These are phyloP conservation scores for Oceanites oceanicus DNA, from an alignment of 2,113 vertebrate genomes.

Conservation along the genomic window DNA sequence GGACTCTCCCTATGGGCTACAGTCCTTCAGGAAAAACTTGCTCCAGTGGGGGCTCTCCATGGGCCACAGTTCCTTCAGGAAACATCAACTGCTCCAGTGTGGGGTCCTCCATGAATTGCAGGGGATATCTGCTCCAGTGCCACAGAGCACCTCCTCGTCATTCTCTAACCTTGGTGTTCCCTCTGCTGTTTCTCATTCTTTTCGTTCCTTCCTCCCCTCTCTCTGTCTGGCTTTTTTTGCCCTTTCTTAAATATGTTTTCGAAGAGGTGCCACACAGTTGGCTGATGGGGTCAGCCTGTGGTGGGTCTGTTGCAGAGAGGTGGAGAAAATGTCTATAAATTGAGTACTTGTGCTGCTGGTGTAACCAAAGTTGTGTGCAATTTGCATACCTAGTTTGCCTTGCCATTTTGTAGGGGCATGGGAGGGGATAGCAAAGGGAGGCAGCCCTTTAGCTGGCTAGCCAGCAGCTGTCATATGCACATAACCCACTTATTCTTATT, in stretches of 20 bases:
- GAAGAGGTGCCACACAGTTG: not conserved
- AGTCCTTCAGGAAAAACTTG: not conserved
- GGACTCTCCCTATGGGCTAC: not conserved
- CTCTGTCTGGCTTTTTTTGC: not conserved
- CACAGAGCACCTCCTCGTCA: not conserved
- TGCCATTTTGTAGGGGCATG: not conserved
- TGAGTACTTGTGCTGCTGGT: not conserved
- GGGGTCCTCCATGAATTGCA: not conserved
- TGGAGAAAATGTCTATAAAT: not conserved
- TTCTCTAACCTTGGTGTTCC: not conserved
- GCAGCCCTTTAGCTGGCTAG: not conserved
- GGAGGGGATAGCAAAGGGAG: not conserved
- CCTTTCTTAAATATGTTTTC: not conserved
- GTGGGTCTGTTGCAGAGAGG: not conserved
- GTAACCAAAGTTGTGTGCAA: not conserved
- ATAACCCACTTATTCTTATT: not conserved
- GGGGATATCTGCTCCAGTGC: not conserved
- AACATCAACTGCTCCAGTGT: not conserved
- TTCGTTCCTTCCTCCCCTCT: not conserved
- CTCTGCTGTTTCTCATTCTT: not conserved
- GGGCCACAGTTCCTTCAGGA: not conserved
- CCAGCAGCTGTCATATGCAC: not conserved
- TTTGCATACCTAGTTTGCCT: not conserved
- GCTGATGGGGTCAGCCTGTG: not conserved
- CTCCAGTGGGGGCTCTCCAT: not conserved